Evolutionary conservation across 2,113 vertebrate genomes (phyloP).

Genomic region (Sigmodon hispidus): DNA sequence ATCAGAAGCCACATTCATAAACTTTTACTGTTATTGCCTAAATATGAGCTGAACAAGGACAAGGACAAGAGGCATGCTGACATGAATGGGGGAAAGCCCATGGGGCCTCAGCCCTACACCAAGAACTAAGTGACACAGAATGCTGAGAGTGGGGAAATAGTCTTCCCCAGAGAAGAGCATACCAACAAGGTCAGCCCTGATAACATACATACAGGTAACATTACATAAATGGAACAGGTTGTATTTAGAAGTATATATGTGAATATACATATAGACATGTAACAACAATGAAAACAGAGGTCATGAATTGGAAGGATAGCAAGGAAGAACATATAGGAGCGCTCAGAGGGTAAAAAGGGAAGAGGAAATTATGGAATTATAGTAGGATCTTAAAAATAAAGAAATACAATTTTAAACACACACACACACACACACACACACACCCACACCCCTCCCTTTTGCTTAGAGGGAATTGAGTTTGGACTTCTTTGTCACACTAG

Average conservation of each 20-base stretch:
- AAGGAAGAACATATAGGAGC: too few relatives aligned
- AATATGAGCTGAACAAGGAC: not conserved
- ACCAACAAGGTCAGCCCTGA: not conserved
- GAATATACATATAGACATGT: not conserved
- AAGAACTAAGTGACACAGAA: not conserved
- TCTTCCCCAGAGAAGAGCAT: not conserved
- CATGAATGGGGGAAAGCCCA: not conserved
- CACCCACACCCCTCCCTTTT: not conserved
- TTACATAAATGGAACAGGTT: not conserved
- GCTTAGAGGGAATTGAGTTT: conserved; percentile 23
- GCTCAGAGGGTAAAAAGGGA: not conserved
- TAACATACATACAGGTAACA: too few relatives aligned
- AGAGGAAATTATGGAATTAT: not conserved
- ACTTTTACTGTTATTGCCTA: not conserved
- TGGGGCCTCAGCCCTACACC: not conserved
- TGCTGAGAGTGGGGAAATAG: not conserved
- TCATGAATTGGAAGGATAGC: not conserved
- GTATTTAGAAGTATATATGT: not conserved
- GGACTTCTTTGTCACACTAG: not conserved
- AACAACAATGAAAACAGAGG: not conserved
- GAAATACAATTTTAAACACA: not conserved
- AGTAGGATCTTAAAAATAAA: not conserved
- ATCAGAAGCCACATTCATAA: not conserved
- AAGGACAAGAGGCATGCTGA: not conserved
- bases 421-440: not conserved